Conservation (phyloP, 2,797 vertebrate genomes). For the Mycteria americana region DNA sequence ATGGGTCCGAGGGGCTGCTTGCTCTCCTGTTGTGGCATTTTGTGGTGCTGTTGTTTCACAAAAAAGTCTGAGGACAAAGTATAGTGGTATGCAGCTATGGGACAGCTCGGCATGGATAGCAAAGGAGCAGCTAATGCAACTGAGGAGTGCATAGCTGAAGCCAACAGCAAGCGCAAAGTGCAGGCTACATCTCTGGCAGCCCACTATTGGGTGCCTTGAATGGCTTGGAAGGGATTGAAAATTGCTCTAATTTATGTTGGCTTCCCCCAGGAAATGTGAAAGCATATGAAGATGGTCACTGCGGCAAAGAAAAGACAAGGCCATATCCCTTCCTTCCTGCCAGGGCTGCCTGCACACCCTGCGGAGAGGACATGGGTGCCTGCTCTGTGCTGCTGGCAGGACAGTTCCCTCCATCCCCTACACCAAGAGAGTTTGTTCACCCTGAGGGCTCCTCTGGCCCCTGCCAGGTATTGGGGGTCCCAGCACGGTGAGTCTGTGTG, state of each 20-base stretch:
- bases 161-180: neutral
- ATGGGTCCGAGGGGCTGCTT: neutral
- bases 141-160: neutral
- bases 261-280: neutral
- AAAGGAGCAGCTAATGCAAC: neutral
- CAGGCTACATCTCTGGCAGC: neutral
- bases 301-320: neutral
- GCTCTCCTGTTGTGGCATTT: neutral
- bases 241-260: neutral
- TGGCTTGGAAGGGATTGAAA: neutral
- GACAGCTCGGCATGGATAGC: neutral
- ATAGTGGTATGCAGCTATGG: neutral
- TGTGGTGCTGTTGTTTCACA: neutral
- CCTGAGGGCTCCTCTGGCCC: neutral
- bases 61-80: neutral
- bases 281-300: neutral
- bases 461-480: neutral
- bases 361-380: rapidly evolving
- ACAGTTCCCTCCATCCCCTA: neutral
- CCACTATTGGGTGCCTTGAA: neutral
- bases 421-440: neutral
- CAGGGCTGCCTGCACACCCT: neutral
- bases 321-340: neutral
- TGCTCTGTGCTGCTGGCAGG: neutral
- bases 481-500: neutral